Evolutionary conservation across 2,113 vertebrate genomes (phyloP), one percentile per base, ranked within the genome.

Genomic region (Eupsittula cactorum): DNA sequence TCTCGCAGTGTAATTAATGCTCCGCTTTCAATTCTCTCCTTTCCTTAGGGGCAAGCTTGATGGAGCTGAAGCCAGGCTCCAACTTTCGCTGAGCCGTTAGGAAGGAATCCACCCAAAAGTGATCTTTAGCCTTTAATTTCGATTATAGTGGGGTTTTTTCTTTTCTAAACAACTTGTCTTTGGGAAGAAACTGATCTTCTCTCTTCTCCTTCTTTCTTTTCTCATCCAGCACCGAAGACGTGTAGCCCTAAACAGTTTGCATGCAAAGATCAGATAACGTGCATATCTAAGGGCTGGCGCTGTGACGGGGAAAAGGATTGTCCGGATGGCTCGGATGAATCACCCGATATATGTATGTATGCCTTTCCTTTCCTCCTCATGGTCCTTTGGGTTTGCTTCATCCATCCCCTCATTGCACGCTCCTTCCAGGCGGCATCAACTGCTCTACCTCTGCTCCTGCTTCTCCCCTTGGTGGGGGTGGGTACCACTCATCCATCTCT

Each of bases 271-370:
- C 98, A 99, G 97, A 98, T 99, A 75, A 99, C 99, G 63, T 99
- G 99, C 95, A 99, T 99, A 96, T 99, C 99, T 39, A 99, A 99
- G 98, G 99, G 99, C 95, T 99, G 99, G 99, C 98, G 99, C 75
- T 99, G 99, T 74, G 99, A 99, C 27, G 99, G 99, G 28, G 99
- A 99, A 95, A 99, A 99, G 97, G 99, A 99, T 97, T 99, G 99
- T 97, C 99, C 99, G 8, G 99, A 99, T 87, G 99, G 99, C 85
- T 99, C 99, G 1, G 99, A 99, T 33, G 99, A 99, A 97, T 98
- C 99, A 2, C 98, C 99, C 7, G 99, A 99, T 92, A 99, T 99
- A 93, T 99, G 99, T 99, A 98, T 97, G 99, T 99, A 95, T 90
- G 83, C 33, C 27, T 91, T 59, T 63, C 67, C 77, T 83, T 83